A percentile compares a stretch with the other conserved stretches of the same genome.
Conservation (phyloP, 2,888 invertebrate species). For the Polyommatus icarus region DNA sequence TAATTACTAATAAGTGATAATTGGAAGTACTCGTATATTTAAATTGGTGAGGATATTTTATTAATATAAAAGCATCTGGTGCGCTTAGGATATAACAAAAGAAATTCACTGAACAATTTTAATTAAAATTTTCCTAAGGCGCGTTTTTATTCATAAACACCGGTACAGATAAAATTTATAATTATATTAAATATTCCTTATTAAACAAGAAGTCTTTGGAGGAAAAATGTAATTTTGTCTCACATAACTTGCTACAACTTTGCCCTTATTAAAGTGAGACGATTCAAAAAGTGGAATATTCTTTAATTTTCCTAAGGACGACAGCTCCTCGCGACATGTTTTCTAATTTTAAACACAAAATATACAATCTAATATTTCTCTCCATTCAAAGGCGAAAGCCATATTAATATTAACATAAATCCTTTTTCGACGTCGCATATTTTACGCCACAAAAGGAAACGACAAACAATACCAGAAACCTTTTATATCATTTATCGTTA, state of each 20-base stretch:
- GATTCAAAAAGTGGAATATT: neutral
- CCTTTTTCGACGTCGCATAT: constrained; percentile 1
- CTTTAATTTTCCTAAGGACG: neutral
- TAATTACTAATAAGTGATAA: constrained; percentile 5
- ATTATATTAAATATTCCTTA: constrained; percentile 19
- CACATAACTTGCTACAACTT: constrained; percentile 12
- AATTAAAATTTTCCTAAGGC: constrained; percentile 11
- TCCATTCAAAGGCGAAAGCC: neutral
- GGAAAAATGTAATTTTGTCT: constrained; percentile 3
- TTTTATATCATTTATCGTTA: constrained; percentile 9
- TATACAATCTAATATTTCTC: neutral
- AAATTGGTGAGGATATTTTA: neutral
- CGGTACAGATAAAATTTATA: constrained; percentile 6
- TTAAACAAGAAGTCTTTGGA: neutral
- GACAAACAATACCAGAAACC: constrained; percentile 25
- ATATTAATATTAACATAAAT: constrained; percentile 2
- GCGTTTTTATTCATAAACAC: neutral
- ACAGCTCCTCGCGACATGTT: neutral
- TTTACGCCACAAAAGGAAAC: constrained; percentile 13
- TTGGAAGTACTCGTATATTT: neutral
- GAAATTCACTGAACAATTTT: constrained; percentile 26
- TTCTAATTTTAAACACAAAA: neutral
- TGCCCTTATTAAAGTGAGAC: neutral
- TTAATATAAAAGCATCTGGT: constrained; percentile 13
- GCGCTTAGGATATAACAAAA: constrained; percentile 18